phyloP scores from a whole-genome alignment of 2,888 invertebrate genomes.

The Caenorhabditis becei region DNA sequence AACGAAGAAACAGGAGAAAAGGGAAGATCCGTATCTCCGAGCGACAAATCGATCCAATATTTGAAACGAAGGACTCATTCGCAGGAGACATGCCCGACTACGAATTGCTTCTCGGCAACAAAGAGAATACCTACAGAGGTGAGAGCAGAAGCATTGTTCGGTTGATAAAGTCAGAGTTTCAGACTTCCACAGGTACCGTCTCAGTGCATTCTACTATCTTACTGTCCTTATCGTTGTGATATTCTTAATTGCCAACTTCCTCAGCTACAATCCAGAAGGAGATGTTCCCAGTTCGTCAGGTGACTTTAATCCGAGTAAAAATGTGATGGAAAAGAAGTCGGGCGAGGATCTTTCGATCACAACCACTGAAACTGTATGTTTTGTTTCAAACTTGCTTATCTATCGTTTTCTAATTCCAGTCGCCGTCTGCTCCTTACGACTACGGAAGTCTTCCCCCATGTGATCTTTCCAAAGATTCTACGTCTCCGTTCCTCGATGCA shows the following conservation, averaged over 20 bases:
- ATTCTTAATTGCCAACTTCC: slow-evolving; percentile 24
- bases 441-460: slow-evolving; percentile 29
- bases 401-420: slow-evolving; percentile 30
- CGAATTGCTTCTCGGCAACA: slow-evolving; percentile 31
- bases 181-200: slow-evolving; percentile 34
- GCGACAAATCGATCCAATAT: slow-evolving; percentile 25
- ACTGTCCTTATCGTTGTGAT: slow-evolving; percentile 17
- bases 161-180: no score
- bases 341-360: slow-evolving; percentile 26
- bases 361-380: slow-evolving; percentile 31
- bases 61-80: slow-evolving; percentile 5
- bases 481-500: slow-evolving; percentile 5
- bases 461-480: slow-evolving; percentile 11
- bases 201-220: slow-evolving; percentile 28
- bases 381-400: no score
- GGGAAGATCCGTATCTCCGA: slow-evolving; percentile 23
- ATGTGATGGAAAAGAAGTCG: slow-evolving; percentile 16
- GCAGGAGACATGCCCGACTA: slow-evolving; percentile 36
- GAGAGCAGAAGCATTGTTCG: not conserved
- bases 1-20: slow-evolving; percentile 20
- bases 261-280: slow-evolving; percentile 11
- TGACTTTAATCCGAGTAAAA: slow-evolving; percentile 1
- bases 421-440: slow-evolving; percentile 26
- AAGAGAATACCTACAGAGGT: slow-evolving; percentile 29
- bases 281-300: not conserved